Conservation (phyloP, 2,113 vertebrate genomes). For the Scortum barcoo region DNA sequence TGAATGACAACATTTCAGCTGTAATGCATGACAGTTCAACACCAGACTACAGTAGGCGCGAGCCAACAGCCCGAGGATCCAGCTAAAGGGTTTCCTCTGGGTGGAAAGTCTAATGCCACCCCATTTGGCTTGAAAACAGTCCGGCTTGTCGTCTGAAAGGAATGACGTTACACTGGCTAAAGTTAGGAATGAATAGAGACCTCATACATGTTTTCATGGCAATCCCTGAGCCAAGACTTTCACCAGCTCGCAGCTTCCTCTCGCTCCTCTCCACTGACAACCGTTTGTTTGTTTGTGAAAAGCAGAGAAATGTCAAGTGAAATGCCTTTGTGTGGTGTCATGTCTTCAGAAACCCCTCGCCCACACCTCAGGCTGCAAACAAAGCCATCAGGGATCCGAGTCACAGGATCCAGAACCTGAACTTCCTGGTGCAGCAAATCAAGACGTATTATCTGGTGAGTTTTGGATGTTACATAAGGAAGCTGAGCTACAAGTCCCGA, state of each 20-base stretch:
- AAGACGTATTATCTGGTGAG: conserved; percentile 80
- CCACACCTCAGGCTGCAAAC: conserved; percentile 53
- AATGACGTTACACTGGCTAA: conserved; percentile 59
- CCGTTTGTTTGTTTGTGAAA: conserved; percentile 13
- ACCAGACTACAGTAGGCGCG: not conserved
- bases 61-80: conserved; percentile 2
- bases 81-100: conserved; percentile 22
- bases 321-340: conserved; percentile 16
- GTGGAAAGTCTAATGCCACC: conserved; percentile 16
- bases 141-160: conserved; percentile 27
- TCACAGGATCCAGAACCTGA: conserved; percentile 78
- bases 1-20: not conserved
- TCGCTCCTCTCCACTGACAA: conserved; percentile 9
- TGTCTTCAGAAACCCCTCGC: conserved; percentile 71
- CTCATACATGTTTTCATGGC: conserved; percentile 54
- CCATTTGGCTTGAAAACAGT: conserved; percentile 30
- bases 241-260: conserved; percentile 6
- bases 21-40: not conserved
- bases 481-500: not conserved
- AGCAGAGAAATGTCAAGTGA: not conserved
- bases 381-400: conserved; percentile 65
- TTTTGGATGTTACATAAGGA: conserved; percentile 4
- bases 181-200: conserved; percentile 63
- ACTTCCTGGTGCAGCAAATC: conserved; percentile 75
- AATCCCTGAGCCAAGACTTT: conserved; percentile 13